A percentile compares a stretch with the other conserved stretches of the same genome.
phyloP scores from a whole-genome alignment of 2,888 invertebrate genomes.

The Caenorhabditis sinica region DNA sequence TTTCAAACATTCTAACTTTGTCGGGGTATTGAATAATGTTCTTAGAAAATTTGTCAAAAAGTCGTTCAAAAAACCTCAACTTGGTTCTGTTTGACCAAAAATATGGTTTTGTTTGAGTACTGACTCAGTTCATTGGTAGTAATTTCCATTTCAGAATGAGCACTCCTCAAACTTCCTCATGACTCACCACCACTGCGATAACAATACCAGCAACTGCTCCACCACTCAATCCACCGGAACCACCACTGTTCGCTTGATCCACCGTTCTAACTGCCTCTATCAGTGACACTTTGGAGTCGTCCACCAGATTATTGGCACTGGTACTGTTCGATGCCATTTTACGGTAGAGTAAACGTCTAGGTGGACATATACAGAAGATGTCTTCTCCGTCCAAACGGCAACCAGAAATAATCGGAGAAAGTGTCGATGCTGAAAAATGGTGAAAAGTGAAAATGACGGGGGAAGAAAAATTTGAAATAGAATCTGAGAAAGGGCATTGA shows the following conservation, averaged over 20 bases:
- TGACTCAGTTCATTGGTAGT: not conserved
- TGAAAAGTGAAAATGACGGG: not conserved
- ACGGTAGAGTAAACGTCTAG: conserved; percentile 43
- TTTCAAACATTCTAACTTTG: too few relatives aligned
- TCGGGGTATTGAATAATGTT: too few relatives aligned
- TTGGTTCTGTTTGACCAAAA: too few relatives aligned
- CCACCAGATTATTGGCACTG: conserved; percentile 21
- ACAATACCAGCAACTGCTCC: conserved; percentile 80
- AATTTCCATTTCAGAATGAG: too few relatives aligned
- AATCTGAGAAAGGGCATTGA: conserved; percentile 1
- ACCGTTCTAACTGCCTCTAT: conserved; percentile 9
- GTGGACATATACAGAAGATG: conserved; percentile 72
- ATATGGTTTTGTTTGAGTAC: not conserved
- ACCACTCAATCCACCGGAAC: conserved; percentile 66
- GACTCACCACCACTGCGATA: conserved; percentile 78
- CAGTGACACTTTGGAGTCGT: conserved; percentile 13
- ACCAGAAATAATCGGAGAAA: conserved; percentile 73
- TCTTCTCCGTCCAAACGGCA: conserved; percentile 72
- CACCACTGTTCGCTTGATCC: not conserved
- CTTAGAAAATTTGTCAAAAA: too few relatives aligned
- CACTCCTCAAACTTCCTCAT: not conserved
- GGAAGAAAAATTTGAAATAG: not conserved
- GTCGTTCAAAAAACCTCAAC: too few relatives aligned
- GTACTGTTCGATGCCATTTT: conserved; percentile 60
- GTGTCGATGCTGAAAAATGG: conserved; percentile 72